A percentile compares a stretch with the other conserved stretches of the same genome.
Evolutionary conservation across 2,113 vertebrate species (phyloP).

Genomic region (Brachypodius melanocephalos): DNA sequence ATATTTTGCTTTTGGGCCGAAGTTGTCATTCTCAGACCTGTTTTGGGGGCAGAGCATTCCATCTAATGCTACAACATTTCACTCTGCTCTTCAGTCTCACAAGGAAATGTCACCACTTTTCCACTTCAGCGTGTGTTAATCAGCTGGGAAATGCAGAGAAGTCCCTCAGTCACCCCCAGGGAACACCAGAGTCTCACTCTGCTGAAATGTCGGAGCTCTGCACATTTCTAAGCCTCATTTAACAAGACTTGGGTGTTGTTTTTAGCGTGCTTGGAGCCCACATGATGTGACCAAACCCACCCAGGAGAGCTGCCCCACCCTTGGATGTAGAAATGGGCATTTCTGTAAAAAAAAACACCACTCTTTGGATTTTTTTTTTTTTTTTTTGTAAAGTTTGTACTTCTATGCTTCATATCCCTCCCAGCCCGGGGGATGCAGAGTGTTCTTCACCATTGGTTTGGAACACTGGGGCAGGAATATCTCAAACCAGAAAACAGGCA

Average conservation of each 20-base stretch:
- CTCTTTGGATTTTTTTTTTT: not conserved
- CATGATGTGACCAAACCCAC: not conserved
- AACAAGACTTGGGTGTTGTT: rapidly evolving
- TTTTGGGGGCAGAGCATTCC: not conserved
- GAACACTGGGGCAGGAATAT: not conserved
- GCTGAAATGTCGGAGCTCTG: not conserved
- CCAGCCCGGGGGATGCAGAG: rapidly evolving
- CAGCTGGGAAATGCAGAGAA: not conserved
- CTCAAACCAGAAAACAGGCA: not conserved
- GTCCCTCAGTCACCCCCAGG: not conserved
- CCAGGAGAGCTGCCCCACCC: not conserved
- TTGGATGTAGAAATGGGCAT: not conserved
- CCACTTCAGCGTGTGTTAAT: not conserved
- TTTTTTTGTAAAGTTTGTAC: not conserved
- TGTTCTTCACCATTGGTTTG: rapidly evolving
- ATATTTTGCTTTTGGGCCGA: not conserved
- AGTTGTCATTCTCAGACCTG: not conserved
- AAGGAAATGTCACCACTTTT: not conserved
- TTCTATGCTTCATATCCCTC: rapidly evolving
- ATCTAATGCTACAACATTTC: not conserved
- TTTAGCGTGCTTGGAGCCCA: rapidly evolving
- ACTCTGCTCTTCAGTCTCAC: not conserved
- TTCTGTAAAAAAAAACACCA: not conserved
- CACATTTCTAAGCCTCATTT: not conserved
- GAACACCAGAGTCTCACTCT: not conserved